Conservation (phyloP, 2,888 invertebrate species). For the Phengaris alcon region DNA sequence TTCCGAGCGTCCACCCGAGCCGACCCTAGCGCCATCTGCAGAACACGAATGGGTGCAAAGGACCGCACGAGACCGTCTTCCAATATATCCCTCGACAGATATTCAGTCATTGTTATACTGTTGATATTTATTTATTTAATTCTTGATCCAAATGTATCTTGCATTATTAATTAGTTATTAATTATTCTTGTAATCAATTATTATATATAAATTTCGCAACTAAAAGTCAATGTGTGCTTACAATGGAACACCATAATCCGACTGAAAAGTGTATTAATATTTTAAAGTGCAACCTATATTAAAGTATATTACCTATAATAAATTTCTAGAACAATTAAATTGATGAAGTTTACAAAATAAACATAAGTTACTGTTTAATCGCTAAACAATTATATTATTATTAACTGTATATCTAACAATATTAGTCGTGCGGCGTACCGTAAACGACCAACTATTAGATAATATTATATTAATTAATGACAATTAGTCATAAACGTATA, state of each 20-base stretch:
- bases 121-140: background rate
- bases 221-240: background rate
- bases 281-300: background rate
- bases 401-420: background rate
- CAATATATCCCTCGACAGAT: slow-evolving; percentile 28
- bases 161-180: too few species aligned
- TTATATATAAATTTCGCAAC: background rate
- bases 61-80: slow-evolving; percentile 18
- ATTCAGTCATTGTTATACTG: slow-evolving; percentile 15
- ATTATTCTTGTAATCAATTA: too few species aligned
- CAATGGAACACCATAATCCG: background rate
- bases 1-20: slow-evolving; percentile 17
- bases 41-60: background rate
- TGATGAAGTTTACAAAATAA: slow-evolving; percentile 2
- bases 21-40: background rate
- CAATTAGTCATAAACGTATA: too few species aligned
- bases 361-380: slow-evolving; percentile 2
- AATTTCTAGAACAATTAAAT: background rate
- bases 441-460: background rate
- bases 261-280: background rate
- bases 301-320: background rate
- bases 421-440: background rate
- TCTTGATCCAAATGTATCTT: too few species aligned
- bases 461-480: background rate
- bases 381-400: background rate